Base-by-base conservation (phyloP, 2,797 vertebrate species). In the Vespertilio murinus region DNA sequence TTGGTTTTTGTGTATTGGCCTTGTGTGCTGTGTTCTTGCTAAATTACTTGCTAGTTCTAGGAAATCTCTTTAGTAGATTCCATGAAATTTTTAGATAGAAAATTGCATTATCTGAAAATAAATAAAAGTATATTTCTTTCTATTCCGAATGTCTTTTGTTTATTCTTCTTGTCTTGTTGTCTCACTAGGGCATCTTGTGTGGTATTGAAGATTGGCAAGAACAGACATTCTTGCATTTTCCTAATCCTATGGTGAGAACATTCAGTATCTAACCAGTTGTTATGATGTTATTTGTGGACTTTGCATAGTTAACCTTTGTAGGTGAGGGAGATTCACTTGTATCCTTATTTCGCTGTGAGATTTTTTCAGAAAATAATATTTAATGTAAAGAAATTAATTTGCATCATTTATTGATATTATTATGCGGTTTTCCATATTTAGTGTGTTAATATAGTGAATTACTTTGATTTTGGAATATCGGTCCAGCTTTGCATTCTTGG, bases 341-440 rank as follows among this genome's bases (percentile, higher is more conserved):
- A 49, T 77, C 35, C 8, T 42, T 75, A 79, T 61, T 81, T 75
- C 87, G 61, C 20, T 70, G 25, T 87, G 9, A 75, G 6, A 35
- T 78, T 61, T 86, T 87, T 49, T 54, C n/a, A 90, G 86, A 18
- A 93, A 74, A 81, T 8, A 86, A 86, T 59, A 54, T 33, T 71
- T 47, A 77, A 33, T 33, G 89, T 86, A 92, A 12, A 73, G 42
- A 90, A 78, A 67, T 73, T 9, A 1, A 69, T 79, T 92, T 78
- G 56, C 13, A 38, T 18, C 30, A 40, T 83, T 13, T 81, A 13
- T 56, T 59, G 35, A 30, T 52, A 73, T 75, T 59, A 9, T 69
- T 61, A 20, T 20, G 20, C 49, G n/a, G 3, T 49, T 83, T 80
- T 85, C 45, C 7, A 30, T 89, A 78, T 18, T 74, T 84, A 61